These are phyloP conservation scores for Aradophagus sp. DNA, from an alignment of 1,140 invertebrate species.

Conservation along the genomic window DNA sequence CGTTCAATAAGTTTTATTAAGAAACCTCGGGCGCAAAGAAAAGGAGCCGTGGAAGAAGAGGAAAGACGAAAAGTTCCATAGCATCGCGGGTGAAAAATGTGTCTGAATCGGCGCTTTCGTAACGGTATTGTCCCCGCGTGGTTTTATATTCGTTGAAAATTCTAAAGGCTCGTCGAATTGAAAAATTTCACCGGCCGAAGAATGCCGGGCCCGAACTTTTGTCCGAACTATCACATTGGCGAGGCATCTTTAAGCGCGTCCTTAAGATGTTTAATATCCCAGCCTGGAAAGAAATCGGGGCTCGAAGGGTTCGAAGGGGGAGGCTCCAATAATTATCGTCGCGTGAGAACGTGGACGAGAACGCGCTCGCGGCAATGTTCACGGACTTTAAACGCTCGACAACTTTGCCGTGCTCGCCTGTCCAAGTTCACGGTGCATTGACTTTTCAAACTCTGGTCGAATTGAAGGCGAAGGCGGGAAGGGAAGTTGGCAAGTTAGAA, in stretches of 20 bases:
- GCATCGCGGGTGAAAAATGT: too few species aligned
- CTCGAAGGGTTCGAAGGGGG: too few species aligned
- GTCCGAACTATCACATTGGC: constrained; percentile 40
- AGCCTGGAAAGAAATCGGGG: constrained; percentile 52
- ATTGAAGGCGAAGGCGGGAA: too few species aligned
- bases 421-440: constrained; percentile 49
- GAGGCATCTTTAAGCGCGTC: constrained; percentile 36
- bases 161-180: constrained; percentile 53
- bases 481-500: constrained; percentile 11
- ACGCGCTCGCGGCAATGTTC: constrained; percentile 58
- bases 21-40: too few species aligned
- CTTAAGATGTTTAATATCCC: too few species aligned
- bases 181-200: constrained; percentile 49
- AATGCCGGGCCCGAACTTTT: constrained; percentile 48
- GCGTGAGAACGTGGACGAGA: constrained; percentile 64
- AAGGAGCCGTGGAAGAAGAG: too few species aligned
- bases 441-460: constrained; percentile 41
- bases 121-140: too few species aligned
- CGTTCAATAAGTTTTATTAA: too few species aligned
- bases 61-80: too few species aligned
- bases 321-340: constrained; percentile 66
- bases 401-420: constrained; percentile 52
- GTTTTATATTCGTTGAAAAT: constrained; percentile 48
- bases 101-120: too few species aligned
- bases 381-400: constrained; percentile 55